Evolutionary conservation across 2,797 vertebrate species (phyloP).

Genomic region (Bucorvus abyssinicus): DNA sequence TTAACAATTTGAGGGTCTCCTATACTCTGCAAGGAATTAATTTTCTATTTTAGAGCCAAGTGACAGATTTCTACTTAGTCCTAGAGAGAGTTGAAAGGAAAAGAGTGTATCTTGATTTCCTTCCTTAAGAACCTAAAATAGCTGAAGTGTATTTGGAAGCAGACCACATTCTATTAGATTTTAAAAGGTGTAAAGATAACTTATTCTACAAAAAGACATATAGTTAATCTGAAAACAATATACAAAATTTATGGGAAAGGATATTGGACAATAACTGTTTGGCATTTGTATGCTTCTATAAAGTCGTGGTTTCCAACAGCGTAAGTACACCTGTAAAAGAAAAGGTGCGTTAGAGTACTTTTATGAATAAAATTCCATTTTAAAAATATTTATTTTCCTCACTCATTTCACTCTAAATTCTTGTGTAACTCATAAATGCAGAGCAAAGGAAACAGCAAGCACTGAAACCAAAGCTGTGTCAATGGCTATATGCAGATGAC

Average conservation of each 20-base stretch:
- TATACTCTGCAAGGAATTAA: not conserved
- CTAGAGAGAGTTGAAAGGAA: not conserved
- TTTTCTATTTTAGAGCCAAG: not conserved
- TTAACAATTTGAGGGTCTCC: not conserved
- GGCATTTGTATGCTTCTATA: constrained; percentile 94
- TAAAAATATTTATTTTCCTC: not conserved
- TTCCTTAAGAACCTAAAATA: not conserved
- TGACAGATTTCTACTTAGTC: not conserved
- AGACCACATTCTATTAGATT: not conserved
- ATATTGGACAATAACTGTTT: constrained; percentile 98
- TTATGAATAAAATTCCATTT: not conserved
- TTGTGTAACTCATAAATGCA: not conserved
- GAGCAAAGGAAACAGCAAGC: not conserved
- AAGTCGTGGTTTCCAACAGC: constrained; percentile 95
- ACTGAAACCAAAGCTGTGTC: not conserved
- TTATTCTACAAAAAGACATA: not conserved
- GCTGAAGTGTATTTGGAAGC: not conserved
- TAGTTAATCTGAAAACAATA: not conserved
- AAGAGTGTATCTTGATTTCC: not conserved
- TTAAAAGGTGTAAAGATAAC: not conserved
- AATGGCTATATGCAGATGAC: not conserved
- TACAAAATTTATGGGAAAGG: constrained; percentile 72
- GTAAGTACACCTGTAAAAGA: constrained; percentile 85
- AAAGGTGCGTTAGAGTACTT: not conserved
- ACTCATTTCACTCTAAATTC: not conserved